Base-by-base conservation (phyloP, 2,797 vertebrate species). In the Schizopygopsis malacanthus region DNA sequence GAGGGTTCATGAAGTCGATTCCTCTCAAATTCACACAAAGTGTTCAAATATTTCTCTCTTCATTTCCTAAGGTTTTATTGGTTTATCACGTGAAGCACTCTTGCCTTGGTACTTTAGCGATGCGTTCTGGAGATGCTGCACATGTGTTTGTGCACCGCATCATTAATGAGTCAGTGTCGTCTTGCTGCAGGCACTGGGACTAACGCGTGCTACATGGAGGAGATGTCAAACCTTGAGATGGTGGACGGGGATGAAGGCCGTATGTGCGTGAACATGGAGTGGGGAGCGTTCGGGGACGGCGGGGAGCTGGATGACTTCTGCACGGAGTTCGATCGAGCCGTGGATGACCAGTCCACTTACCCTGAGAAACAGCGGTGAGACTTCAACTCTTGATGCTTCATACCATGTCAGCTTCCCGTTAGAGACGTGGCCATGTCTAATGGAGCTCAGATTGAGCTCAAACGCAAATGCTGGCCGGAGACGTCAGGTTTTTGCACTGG, bases 221-320 rank as follows among this genome's bases (percentile, higher is more conserved):
- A 99, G 93, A 97, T 99, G 97, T 90, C 90, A 54, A 98, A 99
- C 2, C 94, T 99, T 52, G 97, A 98, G 86, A 90, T 97, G 92
- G 96, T 98, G 90, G 97, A 97, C 6, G 97, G 97, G 0, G 92
- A 97, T 0, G 95, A 96, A 10, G 98, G 98, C 5, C 95, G 91
- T 4, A 99, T 99, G 98, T 99, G 98, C 18, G 85, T 99, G 88
- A 99, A 99, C 92, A 96, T 98, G 96, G 98, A 99, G 88, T 99
- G 98, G 98, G 98, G 98, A 0, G 98, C 96, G 0, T 99, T 99
- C 0, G 98, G 98, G 9, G 98, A 98, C 89, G 91, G 61, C 0
- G 97, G 96, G 0, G 97, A 97, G 92, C 93, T 99, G n/a, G 96
- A 98, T 0, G 96, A 97, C 83, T 50, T 99, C 56, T 94, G 93